Percentiles rank a stretch among this genome's conserved stretches.
Conservation (phyloP, 2,888 invertebrate genomes). For the Erebia aethiops region DNA sequence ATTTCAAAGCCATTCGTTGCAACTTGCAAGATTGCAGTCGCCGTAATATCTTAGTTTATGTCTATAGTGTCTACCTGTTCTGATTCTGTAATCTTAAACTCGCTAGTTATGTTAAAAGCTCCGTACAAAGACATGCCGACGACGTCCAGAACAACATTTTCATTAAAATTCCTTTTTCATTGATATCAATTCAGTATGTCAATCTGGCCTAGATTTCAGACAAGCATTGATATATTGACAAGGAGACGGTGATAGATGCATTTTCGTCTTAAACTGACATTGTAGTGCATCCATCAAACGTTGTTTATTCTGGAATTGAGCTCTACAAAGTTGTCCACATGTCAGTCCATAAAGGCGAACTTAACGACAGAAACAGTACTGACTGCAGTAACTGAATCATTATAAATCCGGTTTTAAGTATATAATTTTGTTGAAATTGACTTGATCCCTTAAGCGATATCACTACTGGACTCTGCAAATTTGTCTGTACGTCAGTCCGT, state of each 20-base stretch:
- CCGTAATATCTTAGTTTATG: neutral
- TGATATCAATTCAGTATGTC: conserved; percentile 33
- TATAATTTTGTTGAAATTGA: neutral
- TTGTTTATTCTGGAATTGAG: conserved; percentile 21
- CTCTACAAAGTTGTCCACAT: conserved; percentile 19
- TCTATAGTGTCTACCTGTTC: neutral
- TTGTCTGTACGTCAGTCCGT: no score
- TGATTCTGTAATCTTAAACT: conserved; percentile 1
- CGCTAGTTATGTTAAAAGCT: neutral
- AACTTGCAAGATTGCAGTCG: no score
- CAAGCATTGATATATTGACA: conserved; percentile 35
- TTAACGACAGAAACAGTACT: neutral
- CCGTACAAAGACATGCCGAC: conserved; percentile 8
- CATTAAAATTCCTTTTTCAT: conserved; percentile 27
- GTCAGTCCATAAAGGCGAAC: neutral
- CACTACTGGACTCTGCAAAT: neutral
- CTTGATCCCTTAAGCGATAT: neutral
- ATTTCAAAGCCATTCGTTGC: neutral
- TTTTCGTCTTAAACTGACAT: conserved; percentile 21
- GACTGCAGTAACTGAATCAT: neutral
- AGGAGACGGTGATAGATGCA: conserved; percentile 40
- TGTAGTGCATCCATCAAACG: conserved; percentile 24
- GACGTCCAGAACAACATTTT: neutral
- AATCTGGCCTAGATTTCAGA: conserved; percentile 34
- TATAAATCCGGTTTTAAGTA: neutral